Conservation (phyloP, 2,797 vertebrate species). For the Botia almorhae region DNA sequence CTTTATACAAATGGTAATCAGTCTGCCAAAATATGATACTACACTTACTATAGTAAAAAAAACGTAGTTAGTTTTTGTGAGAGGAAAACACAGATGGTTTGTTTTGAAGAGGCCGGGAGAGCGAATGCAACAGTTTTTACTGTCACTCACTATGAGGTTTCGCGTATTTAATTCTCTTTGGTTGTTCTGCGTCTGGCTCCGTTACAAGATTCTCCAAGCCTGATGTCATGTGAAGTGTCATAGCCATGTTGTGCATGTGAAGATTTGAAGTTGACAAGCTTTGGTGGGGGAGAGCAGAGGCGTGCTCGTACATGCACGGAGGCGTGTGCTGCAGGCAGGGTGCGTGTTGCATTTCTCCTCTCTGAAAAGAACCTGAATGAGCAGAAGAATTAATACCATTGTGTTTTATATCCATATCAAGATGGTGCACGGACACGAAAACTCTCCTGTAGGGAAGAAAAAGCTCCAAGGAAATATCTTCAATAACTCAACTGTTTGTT, state of each 20-base stretch:
- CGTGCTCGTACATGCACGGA: slow-evolving; percentile 70
- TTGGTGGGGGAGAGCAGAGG: slow-evolving; percentile 66
- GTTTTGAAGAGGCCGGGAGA: slow-evolving; percentile 1
- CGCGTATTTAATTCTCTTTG: slow-evolving; percentile 26
- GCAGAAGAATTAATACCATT: slow-evolving; percentile 63
- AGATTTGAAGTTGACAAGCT: slow-evolving; percentile 64
- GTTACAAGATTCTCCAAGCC: slow-evolving; percentile 32
- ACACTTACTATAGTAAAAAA: too few species aligned
- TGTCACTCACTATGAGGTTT: slow-evolving; percentile 29
- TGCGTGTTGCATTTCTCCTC: slow-evolving; percentile 61
- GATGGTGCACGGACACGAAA: slow-evolving; percentile 61
- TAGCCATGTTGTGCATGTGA: neutral
- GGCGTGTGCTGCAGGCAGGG: slow-evolving; percentile 68
- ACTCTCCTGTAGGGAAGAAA: slow-evolving; percentile 44
- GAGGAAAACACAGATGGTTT: slow-evolving; percentile 12
- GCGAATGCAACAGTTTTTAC: neutral
- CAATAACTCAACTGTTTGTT: neutral
- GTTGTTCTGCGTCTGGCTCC: slow-evolving; percentile 7
- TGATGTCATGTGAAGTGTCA: slow-evolving; percentile 41
- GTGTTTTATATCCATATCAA: slow-evolving; percentile 65
- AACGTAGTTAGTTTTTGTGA: too few species aligned
- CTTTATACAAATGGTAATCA: too few species aligned
- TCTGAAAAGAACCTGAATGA: slow-evolving; percentile 58
- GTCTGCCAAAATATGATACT: too few species aligned
- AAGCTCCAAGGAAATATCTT: neutral